These are phyloP conservation scores for Sinopyrophorus schimmeli DNA, from an alignment of 2,888 invertebrate species.

Conservation along the genomic window DNA sequence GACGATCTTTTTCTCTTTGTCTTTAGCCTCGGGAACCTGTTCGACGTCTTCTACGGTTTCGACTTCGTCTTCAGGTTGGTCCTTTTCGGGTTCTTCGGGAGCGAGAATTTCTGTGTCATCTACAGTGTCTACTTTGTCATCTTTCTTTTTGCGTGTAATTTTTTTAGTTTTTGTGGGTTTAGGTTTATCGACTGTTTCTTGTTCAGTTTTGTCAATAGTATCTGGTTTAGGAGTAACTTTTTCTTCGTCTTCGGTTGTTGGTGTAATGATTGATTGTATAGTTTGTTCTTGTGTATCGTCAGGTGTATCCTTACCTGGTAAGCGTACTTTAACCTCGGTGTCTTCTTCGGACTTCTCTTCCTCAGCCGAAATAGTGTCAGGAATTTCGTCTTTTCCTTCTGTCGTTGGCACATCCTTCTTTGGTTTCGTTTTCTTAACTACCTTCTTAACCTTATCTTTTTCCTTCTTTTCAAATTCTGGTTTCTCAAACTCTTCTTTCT, in stretches of 20 bases:
- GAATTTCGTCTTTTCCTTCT: constrained; percentile 45
- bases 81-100: constrained; percentile 32
- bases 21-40: constrained; percentile 48
- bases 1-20: constrained; percentile 37
- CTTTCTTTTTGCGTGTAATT: constrained; percentile 27
- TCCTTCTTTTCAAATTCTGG: constrained; percentile 44
- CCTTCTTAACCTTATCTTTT: constrained; percentile 34
- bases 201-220: constrained; percentile 30
- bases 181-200: constrained; percentile 34
- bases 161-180: constrained; percentile 21
- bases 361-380: constrained; percentile 45
- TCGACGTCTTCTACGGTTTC: constrained; percentile 45
- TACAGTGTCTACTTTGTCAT: constrained; percentile 12
- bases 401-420: constrained; percentile 51
- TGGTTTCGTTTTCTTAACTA: constrained; percentile 36
- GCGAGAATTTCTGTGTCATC: not conserved
- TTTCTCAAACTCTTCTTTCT: constrained; percentile 47
- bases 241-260: constrained; percentile 1
- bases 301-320: constrained; percentile 40
- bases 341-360: constrained; percentile 52
- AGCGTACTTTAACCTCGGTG: constrained; percentile 53
- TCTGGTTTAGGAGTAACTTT: constrained; percentile 20
- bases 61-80: constrained; percentile 38
- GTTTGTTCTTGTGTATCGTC: constrained; percentile 50
- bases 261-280: constrained; percentile 26